A percentile compares a stretch with the other conserved stretches of the same genome.
These are phyloP conservation scores for Porites australiensis DNA, from an alignment of 64 coral and sea anemone genomes.

Conservation along the genomic window DNA sequence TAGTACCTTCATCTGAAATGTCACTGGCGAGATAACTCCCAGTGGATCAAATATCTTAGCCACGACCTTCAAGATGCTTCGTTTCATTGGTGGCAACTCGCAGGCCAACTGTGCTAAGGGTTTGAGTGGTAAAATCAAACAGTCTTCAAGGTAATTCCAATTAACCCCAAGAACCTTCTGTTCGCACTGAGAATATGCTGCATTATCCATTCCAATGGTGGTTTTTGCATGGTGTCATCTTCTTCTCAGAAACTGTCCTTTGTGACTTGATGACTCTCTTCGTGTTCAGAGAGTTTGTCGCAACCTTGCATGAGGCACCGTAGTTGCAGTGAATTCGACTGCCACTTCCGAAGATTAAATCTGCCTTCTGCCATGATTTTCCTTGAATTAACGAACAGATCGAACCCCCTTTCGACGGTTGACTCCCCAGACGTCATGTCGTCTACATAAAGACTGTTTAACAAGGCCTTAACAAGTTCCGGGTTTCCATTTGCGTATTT, in stretches of 20 bases:
- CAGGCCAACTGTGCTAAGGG: conserved; percentile 45
- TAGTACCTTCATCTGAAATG: conserved; percentile 47
- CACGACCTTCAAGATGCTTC: conserved; percentile 49
- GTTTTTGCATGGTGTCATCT: no score
- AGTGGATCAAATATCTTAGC: conserved; percentile 61
- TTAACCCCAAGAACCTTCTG: no score
- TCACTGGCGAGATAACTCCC: conserved; percentile 50
- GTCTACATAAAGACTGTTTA: conserved; percentile 59
- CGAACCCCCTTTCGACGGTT: conserved; percentile 50
- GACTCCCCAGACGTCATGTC: conserved; percentile 45
- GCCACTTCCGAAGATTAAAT: conserved; percentile 65
- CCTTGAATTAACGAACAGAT: conserved; percentile 37
- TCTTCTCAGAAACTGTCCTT: no score
- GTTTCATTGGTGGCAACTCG: conserved; percentile 39
- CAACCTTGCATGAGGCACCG: neutral
- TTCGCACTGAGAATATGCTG: no score
- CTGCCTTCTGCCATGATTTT: conserved; percentile 29
- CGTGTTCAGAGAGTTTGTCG: no score
- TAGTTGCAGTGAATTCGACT: conserved; percentile 30
- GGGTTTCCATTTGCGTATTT: conserved; percentile 32
- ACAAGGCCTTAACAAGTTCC: conserved; percentile 39
- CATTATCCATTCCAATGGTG: no score
- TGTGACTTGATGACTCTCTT: no score
- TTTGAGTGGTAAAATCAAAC: conserved; percentile 5
- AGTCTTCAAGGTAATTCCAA: neutral